These are phyloP conservation scores for Trachythela sp. DNA, from an alignment of 64 coral and sea anemone species.

Conservation along the genomic window DNA sequence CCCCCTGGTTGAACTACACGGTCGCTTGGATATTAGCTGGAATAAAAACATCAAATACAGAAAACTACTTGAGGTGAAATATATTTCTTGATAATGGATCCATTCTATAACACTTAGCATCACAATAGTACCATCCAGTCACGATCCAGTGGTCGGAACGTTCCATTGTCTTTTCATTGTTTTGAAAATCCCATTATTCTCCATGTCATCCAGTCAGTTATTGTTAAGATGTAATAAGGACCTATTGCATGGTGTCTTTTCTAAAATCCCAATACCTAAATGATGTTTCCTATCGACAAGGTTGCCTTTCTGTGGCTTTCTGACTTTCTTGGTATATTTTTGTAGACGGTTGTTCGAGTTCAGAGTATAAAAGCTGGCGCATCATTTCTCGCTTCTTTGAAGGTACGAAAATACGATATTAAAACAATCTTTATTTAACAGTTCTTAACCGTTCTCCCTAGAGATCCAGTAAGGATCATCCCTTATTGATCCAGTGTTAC, in stretches of 20 bases:
- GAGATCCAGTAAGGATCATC: too few relatives aligned
- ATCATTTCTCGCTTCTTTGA: background rate
- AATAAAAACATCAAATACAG: constrained; percentile 65
- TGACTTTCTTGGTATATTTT: background rate
- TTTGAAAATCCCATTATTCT: too few relatives aligned
- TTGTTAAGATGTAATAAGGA: background rate
- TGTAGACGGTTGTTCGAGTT: constrained; percentile 67
- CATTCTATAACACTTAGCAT: background rate
- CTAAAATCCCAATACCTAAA: too few relatives aligned
- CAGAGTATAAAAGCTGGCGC: constrained; percentile 56
- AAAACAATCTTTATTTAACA: background rate
- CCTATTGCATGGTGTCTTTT: too few relatives aligned
- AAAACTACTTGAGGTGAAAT: constrained; percentile 67
- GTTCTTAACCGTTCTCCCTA: too few relatives aligned
- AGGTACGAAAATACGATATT: background rate
- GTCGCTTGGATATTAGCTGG: constrained; percentile 68
- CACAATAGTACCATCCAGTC: too few relatives aligned
- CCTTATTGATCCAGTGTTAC: too few relatives aligned
- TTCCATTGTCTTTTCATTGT: too few relatives aligned
- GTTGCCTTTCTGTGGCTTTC: too few relatives aligned
- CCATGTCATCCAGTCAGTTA: too few relatives aligned
- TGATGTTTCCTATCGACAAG: too few relatives aligned
- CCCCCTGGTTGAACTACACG: constrained; percentile 60
- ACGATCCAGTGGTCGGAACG: too few relatives aligned
- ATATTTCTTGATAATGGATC: background rate